These are phyloP conservation scores for Pelobates cultripes DNA, from an alignment of 2,797 vertebrate species.

Conservation along the genomic window DNA sequence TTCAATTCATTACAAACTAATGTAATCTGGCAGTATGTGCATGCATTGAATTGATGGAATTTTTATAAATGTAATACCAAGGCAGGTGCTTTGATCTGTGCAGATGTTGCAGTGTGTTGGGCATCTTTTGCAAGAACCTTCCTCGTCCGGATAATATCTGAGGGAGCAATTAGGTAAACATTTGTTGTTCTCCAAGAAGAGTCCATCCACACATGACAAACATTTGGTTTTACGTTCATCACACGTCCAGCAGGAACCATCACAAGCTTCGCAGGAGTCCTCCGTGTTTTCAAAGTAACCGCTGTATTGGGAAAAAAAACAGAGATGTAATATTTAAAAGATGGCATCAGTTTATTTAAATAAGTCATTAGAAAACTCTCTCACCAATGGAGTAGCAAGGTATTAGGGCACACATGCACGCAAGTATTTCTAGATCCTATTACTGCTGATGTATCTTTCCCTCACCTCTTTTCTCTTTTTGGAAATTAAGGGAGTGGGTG, in stretches of 20 bases:
- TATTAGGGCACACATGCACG: too few species aligned
- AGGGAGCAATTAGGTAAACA: constrained; percentile 75
- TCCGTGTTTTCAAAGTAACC: constrained; percentile 73
- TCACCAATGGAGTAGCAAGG: too few species aligned
- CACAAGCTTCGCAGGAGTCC: constrained; percentile 72
- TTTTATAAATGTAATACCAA: constrained; percentile 61
- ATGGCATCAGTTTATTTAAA: too few species aligned
- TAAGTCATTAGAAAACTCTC: too few species aligned
- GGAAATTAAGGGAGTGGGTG: too few species aligned
- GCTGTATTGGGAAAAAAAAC: constrained; percentile 54
- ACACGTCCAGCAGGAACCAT: constrained; percentile 74
- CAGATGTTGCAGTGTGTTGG: constrained; percentile 75
- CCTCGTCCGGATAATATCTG: constrained; percentile 69
- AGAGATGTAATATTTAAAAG: background rate
- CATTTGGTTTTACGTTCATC: constrained; percentile 73
- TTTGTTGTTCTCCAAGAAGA: constrained; percentile 69
- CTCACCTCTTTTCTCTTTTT: too few species aligned
- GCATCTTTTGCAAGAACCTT: constrained; percentile 74
- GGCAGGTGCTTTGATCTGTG: constrained; percentile 70
- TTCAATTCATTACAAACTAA: too few species aligned
- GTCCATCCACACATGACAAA: constrained; percentile 72
- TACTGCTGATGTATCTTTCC: too few species aligned
- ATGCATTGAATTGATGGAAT: too few species aligned
- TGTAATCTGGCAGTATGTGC: too few species aligned
- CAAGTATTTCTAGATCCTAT: too few species aligned